Conservation (phyloP, 2,797 vertebrate species). For the Selene dorsalis region DNA sequence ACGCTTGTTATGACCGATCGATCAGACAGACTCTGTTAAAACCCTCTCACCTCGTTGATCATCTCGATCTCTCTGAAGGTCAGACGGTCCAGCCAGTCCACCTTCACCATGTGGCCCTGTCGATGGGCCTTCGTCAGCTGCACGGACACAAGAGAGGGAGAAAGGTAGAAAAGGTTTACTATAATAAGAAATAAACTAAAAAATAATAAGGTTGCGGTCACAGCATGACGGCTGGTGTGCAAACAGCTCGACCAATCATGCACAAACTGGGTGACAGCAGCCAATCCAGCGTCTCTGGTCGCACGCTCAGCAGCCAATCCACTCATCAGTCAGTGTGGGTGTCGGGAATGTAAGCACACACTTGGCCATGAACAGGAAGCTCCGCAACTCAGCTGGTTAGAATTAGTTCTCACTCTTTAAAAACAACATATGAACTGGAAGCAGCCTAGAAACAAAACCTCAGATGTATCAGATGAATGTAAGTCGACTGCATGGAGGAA, state of each 20-base stretch:
- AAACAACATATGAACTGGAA: constrained; percentile 39
- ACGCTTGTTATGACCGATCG: not conserved
- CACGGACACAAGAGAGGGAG: constrained; percentile 28
- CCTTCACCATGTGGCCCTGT: constrained; percentile 99
- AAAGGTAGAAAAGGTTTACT: constrained; percentile 12
- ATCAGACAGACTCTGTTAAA: not conserved
- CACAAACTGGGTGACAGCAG: constrained; percentile 64
- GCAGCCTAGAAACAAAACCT: constrained; percentile 27
- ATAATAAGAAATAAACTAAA: not conserved
- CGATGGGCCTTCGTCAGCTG: constrained; percentile 98
- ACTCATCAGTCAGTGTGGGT: constrained; percentile 59
- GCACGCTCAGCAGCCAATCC: constrained; percentile 64
- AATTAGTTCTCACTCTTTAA: constrained; percentile 52
- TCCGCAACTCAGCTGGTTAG: constrained; percentile 55
- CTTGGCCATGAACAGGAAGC: constrained; percentile 54
- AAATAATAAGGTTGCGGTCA: constrained; percentile 33
- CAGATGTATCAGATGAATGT: not conserved
- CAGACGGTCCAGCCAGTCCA: constrained; percentile 97
- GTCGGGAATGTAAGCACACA: constrained; percentile 58
- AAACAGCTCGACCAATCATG: constrained; percentile 70
- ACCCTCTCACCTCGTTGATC: constrained; percentile 94
- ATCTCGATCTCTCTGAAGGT: constrained; percentile 99
- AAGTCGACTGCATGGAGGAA: constrained; percentile 1
- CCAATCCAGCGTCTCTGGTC: constrained; percentile 55
- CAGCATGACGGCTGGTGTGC: constrained; percentile 51